These are phyloP conservation scores for Drosophila ananassae DNA, from an alignment of 1,140 invertebrate genomes.

Conservation along the genomic window DNA sequence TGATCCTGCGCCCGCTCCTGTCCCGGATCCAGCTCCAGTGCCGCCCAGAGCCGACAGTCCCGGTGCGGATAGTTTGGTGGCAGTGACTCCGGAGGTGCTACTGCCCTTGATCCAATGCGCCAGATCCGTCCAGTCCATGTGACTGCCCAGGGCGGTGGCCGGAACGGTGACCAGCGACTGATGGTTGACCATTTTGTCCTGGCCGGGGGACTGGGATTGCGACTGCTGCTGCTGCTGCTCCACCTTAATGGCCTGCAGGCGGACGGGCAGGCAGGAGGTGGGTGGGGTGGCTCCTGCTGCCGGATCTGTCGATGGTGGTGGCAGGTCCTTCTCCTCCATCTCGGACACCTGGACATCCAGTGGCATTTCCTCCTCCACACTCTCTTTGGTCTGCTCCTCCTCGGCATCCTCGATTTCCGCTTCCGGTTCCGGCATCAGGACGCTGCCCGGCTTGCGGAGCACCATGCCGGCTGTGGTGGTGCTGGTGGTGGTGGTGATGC, in stretches of 20 bases:
- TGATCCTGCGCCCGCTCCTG: conserved; percentile 10
- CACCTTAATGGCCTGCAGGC: conserved; percentile 65
- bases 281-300: conserved; percentile 3
- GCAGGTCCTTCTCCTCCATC: conserved; percentile 20
- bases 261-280: conserved; percentile 41
- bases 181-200: conserved; percentile 45
- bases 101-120: conserved; percentile 59
- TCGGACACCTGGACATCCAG: conserved; percentile 57
- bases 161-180: conserved; percentile 63
- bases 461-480: conserved; percentile 37
- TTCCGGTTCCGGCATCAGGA: conserved; percentile 28
- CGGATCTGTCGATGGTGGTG: neutral
- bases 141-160: conserved; percentile 52
- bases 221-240: conserved; percentile 30
- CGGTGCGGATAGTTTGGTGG: conserved; percentile 28
- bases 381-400: conserved; percentile 28
- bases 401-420: conserved; percentile 15
- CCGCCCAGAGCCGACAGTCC: conserved; percentile 4
- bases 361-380: conserved; percentile 36
- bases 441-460: conserved; percentile 51
- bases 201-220: neutral
- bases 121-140: conserved; percentile 60
- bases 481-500: neutral
- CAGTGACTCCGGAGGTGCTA: neutral
- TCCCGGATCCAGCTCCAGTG: neutral